These are phyloP conservation scores for Numenius phaeopus DNA, from an alignment of 2,797 vertebrate genomes.

Conservation along the genomic window DNA sequence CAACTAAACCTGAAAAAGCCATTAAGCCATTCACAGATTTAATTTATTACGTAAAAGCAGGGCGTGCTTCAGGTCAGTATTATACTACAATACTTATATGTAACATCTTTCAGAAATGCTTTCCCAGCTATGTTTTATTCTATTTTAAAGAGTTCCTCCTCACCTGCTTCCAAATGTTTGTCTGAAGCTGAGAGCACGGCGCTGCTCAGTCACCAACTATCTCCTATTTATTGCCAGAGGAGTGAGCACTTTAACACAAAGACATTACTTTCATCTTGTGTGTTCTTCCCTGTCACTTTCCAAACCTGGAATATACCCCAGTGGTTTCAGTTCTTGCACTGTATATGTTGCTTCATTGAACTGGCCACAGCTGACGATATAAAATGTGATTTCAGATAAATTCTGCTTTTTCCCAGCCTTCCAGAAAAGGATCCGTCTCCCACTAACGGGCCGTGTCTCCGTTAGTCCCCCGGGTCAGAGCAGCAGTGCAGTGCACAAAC, in stretches of 20 bases:
- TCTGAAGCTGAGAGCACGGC: background rate
- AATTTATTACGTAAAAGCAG: background rate
- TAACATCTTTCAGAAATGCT: background rate
- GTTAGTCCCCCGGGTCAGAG: background rate
- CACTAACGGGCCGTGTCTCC: background rate
- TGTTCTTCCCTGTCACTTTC: background rate
- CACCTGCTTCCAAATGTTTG: background rate
- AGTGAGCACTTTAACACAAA: background rate
- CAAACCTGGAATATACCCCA: background rate
- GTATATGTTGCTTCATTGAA: background rate
- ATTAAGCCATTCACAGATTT: background rate
- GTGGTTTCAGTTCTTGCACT: background rate
- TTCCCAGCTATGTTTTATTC: background rate
- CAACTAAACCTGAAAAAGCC: background rate
- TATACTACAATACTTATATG: background rate
- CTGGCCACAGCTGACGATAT: background rate
- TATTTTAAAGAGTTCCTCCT: background rate
- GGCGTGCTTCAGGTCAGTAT: background rate
- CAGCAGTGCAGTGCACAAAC: background rate
- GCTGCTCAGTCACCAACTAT: background rate
- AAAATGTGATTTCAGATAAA: background rate
- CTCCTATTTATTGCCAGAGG: background rate
- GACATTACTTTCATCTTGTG: background rate
- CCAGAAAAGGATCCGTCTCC: background rate
- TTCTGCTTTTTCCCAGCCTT: background rate